Base-by-base conservation (phyloP, 2,888 invertebrate species). In the Chouioia cunea region DNA sequence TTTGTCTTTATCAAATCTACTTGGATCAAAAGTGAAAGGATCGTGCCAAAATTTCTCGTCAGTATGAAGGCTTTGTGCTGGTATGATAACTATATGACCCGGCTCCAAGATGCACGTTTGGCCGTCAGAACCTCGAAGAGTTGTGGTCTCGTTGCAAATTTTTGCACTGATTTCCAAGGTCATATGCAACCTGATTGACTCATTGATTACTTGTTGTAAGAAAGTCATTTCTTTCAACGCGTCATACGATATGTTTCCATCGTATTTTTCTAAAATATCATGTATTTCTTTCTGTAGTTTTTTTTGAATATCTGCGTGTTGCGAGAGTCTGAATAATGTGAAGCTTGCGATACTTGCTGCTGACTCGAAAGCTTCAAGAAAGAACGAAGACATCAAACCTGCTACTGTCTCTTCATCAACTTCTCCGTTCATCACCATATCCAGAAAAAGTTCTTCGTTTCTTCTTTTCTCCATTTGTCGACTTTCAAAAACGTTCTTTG, bases 311-410 rank as follows among this genome's bases (percentile, higher is more conserved):
- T 87, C 82, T 3, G 78, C 82, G 75, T 88, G 78, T 1, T 79
- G 65, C 0, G 88, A 87, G 4, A 89, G 75, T 68, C 87, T 85
- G 75, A 87, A 88, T 0, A 86, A 77, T 0, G 86, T 79, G 67
- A 87, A 88, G 4, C 85, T 82, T 47, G 88, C 77, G 0, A 87
- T 83, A 0, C 86, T 84, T 18, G 88, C 87, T 0, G 88, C 87
- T 0, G 89, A 89, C 76, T 89, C 89, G 74, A 86, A 88, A 0
- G 88, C 89, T 43, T 88, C 89, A 2, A 87, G 73, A 74, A 88
- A 88, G 76, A 89, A 88, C 0, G 88, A 85, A 1, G 88, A 79
- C 0, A 87, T 83, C 67, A 88, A 87, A 12, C 43, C 53, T 4
- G 48, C 16, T 12, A 64, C 4, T 10, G 14, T 48, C 20, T 68